Conservation (phyloP, 1,140 invertebrate species). For the Nasonia giraulti region DNA sequence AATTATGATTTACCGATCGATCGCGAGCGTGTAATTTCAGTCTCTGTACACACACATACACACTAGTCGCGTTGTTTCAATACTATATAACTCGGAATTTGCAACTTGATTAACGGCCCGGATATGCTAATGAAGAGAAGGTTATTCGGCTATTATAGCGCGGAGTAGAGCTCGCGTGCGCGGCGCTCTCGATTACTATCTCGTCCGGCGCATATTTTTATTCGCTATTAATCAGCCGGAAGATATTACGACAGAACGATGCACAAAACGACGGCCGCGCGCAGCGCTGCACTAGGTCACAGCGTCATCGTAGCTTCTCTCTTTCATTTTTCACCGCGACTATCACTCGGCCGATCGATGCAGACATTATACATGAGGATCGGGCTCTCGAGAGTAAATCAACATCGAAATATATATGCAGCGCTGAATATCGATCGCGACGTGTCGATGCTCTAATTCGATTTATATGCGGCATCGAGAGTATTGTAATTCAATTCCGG, state of each 20-base stretch:
- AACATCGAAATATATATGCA: not conserved
- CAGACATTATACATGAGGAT: no score
- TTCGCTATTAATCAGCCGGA: not conserved
- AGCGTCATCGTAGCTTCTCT: not conserved
- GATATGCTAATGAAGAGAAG: slow-evolving; percentile 14
- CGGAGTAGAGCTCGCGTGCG: not conserved
- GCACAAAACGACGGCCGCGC: not conserved
- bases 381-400: not conserved
- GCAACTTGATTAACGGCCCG: not conserved
- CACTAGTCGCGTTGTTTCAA: not conserved
- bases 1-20: no score
- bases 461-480: not conserved
- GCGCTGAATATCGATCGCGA: not conserved
- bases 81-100: not conserved
- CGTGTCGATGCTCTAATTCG: not conserved
- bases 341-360: no score
- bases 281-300: no score
- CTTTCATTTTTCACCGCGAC: not conserved
- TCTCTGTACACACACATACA: not conserved
- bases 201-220: not conserved
- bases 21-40: no score
- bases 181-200: not conserved
- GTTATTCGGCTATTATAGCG: not conserved
- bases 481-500: not conserved
- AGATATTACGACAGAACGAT: not conserved